Evolutionary conservation across 2,888 invertebrate species (phyloP).

Genomic region (Apamea anceps): DNA sequence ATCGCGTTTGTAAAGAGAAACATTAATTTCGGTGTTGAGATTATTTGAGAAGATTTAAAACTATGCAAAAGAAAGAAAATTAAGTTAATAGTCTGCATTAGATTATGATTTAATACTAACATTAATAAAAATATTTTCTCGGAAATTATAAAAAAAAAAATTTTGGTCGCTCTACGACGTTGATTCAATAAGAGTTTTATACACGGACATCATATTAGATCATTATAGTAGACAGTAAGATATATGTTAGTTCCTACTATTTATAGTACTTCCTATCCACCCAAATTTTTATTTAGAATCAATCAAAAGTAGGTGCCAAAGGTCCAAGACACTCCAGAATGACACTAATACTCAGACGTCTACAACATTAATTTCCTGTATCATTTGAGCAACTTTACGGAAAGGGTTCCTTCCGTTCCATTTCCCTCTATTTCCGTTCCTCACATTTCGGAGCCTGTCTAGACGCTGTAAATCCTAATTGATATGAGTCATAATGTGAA

Average conservation of each 20-base stretch:
- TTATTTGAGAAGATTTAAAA: neutral
- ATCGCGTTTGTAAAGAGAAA: neutral
- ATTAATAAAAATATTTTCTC: neutral
- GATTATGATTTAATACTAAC: neutral
- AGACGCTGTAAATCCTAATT: constrained; percentile 45
- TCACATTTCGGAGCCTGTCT: constrained; percentile 34
- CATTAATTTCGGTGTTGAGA: neutral
- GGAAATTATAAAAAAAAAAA: neutral
- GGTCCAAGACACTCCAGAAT: neutral
- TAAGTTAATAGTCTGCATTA: neutral
- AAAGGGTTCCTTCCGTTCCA: constrained; percentile 28
- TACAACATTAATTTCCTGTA: constrained; percentile 48
- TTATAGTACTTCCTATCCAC: neutral
- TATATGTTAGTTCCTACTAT: neutral
- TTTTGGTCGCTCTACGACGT: neutral
- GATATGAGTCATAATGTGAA: constrained; percentile 29
- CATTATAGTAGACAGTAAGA: neutral
- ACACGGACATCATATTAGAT: neutral
- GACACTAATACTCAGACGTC: constrained; percentile 41
- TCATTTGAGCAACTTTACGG: constrained; percentile 11
- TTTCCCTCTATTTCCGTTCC: constrained; percentile 21
- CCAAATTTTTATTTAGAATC: neutral
- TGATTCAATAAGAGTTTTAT: neutral
- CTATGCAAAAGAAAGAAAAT: neutral
- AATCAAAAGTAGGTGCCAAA: neutral